Evolutionary conservation across 2,113 vertebrate species (phyloP).

Genomic region (Solea senegalensis): DNA sequence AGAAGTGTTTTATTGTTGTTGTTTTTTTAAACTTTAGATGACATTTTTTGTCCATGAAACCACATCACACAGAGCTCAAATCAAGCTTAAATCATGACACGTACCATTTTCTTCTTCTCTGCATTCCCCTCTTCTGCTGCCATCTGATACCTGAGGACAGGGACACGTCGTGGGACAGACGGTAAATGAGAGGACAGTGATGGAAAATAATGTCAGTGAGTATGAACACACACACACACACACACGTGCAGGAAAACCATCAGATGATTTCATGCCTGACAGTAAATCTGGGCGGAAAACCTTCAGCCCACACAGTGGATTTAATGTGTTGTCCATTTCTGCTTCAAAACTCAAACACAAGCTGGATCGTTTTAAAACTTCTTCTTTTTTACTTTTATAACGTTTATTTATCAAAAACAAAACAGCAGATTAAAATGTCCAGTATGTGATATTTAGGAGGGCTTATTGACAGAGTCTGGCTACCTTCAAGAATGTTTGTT

Average conservation of each 20-base stretch:
- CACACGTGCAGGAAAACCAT: neutral
- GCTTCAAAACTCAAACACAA: too few species aligned
- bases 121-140: slow-evolving; percentile 75
- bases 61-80: too few species aligned
- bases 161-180: neutral
- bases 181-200: neutral
- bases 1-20: too few species aligned
- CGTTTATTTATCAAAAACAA: too few species aligned
- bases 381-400: too few species aligned
- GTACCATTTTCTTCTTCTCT: slow-evolving; percentile 74
- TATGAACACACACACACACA: neutral
- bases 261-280: slow-evolving; percentile 8
- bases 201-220: neutral
- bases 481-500: too few species aligned
- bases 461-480: too few species aligned
- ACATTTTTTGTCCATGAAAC: too few species aligned
- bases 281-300: slow-evolving; percentile 4
- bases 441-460: too few species aligned
- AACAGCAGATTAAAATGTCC: too few species aligned
- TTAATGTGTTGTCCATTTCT: neutral
- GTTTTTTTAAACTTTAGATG: too few species aligned
- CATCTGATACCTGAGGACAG: slow-evolving; percentile 76
- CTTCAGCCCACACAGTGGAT: neutral
- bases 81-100: slow-evolving; percentile 2
- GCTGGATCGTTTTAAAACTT: neutral